phyloP scores from a whole-genome alignment of 2,888 invertebrate species.

The Minunthozetes semirufus region DNA sequence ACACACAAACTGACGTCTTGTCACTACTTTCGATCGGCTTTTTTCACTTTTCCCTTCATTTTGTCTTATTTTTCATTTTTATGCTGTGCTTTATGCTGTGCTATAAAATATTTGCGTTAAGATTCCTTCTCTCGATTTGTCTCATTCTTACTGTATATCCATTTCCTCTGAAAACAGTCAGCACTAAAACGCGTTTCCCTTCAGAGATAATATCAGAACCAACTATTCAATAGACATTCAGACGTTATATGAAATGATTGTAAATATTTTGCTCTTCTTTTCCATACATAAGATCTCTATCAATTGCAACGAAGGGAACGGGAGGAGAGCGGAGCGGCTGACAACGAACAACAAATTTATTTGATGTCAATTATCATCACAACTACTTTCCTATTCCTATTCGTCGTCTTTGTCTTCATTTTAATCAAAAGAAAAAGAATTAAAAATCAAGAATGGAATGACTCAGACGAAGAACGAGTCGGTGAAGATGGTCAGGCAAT shows the following conservation, averaged over 20 bases:
- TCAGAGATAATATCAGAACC: slow-evolving; percentile 14
- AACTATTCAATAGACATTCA: slow-evolving; percentile 25
- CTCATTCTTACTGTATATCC: slow-evolving; percentile 22
- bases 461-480: slow-evolving; percentile 18
- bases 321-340: slow-evolving; percentile 9
- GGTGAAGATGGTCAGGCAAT: slow-evolving; percentile 27
- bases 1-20: slow-evolving; percentile 17
- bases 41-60: slow-evolving; percentile 15
- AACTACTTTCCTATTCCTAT: slow-evolving; percentile 23
- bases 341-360: slow-evolving; percentile 29
- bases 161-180: slow-evolving; percentile 11
- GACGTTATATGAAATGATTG: slow-evolving; percentile 13
- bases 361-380: slow-evolving; percentile 19
- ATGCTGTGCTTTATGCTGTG: slow-evolving; percentile 10
- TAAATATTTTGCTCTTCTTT: slow-evolving; percentile 8
- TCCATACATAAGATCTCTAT: slow-evolving; percentile 17
- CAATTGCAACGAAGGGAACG: slow-evolving; percentile 23
- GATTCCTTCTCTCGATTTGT: slow-evolving; percentile 24
- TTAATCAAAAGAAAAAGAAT: neutral
- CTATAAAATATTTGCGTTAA: slow-evolving; percentile 21
- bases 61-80: slow-evolving; percentile 24
- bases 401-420: slow-evolving; percentile 6
- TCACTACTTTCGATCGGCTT: slow-evolving; percentile 26
- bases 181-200: slow-evolving; percentile 26
- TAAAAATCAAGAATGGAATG: slow-evolving; percentile 1